Conservation (phyloP, 2,797 vertebrate genomes). For the Phylloscopus collybita region DNA sequence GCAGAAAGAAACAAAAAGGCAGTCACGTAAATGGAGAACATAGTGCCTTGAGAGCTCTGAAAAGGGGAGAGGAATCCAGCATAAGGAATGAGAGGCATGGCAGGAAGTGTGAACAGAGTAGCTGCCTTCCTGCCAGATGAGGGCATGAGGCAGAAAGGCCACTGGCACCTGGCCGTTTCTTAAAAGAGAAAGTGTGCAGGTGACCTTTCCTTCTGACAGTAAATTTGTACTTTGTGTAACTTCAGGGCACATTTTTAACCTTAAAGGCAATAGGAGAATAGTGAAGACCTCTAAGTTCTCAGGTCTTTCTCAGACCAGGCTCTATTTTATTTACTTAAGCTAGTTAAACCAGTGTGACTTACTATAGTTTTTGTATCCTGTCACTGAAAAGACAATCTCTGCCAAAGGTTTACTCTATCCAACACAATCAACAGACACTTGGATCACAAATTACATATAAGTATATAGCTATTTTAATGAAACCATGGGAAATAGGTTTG, state of each 20-base stretch:
- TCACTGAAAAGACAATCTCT: neutral
- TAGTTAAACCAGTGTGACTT: neutral
- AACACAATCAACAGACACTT: neutral
- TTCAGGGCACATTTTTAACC: neutral
- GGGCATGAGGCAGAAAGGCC: neutral
- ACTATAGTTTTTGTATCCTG: neutral
- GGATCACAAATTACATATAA: neutral
- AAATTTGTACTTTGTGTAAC: neutral
- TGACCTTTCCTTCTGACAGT: neutral
- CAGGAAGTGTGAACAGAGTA: neutral
- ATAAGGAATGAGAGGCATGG: neutral
- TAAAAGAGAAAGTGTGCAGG: neutral
- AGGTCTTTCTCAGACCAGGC: neutral
- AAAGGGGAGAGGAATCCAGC: neutral
- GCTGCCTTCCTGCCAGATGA: neutral
- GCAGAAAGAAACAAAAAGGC: neutral
- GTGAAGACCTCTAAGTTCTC: neutral
- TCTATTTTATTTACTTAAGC: neutral
- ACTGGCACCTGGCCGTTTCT: neutral
- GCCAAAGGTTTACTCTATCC: neutral
- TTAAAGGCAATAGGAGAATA: neutral
- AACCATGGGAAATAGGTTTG: neutral
- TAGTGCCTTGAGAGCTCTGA: neutral
- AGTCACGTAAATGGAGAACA: fast-evolving
- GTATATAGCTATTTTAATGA: neutral